phyloP scores from a whole-genome alignment of 2,113 vertebrate species.

The Chascanopsetta lugubris region DNA sequence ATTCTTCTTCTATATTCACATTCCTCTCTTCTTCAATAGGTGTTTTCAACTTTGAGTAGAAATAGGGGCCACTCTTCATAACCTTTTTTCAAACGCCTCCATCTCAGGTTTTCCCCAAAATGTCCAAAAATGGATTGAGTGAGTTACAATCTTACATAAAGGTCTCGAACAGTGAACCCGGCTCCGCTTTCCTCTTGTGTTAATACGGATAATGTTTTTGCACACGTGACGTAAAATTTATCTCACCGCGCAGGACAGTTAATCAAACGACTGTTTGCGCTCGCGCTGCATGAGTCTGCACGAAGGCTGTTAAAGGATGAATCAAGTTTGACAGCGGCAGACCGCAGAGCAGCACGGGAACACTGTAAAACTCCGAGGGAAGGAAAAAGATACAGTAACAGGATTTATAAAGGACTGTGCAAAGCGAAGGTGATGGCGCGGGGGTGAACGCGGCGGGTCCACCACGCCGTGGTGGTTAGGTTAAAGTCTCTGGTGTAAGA shows the following conservation, averaged over 20 bases:
- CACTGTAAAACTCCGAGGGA: slow-evolving; percentile 12
- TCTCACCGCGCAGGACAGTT: neutral
- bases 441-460: no score
- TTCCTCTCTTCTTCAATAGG: no score
- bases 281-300: slow-evolving; percentile 1
- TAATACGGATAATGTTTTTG: neutral
- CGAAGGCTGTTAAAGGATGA: slow-evolving; percentile 2
- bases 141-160: no score
- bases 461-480: no score
- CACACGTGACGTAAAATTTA: neutral
- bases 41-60: no score
- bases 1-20: no score
- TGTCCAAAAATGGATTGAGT: no score
- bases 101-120: no score
- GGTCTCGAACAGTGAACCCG: no score
- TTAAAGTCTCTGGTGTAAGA: neutral
- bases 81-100: no score
- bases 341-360: slow-evolving; percentile 38
- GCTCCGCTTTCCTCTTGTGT: no score
- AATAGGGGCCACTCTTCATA: no score
- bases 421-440: neutral
- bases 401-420: slow-evolving; percentile 1
- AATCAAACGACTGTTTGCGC: neutral
- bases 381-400: slow-evolving; percentile 19
- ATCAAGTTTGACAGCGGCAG: slow-evolving; percentile 38